Percentiles rank a stretch among this genome's conserved stretches.
Evolutionary conservation across 2,888 invertebrate species (phyloP).

Genomic region (Nephrotoma appendiculata): DNA sequence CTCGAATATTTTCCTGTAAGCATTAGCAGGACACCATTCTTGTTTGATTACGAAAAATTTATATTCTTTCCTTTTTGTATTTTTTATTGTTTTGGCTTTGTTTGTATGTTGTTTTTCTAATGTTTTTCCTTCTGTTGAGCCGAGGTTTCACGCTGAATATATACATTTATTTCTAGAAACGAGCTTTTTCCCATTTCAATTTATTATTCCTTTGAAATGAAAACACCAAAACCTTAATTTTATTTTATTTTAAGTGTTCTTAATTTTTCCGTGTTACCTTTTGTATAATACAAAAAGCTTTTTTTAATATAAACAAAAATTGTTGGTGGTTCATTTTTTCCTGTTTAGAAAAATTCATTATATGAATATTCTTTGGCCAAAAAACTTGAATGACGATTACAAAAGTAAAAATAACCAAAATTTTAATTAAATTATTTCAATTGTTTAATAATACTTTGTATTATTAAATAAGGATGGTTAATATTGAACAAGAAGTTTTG

Average conservation of each 20-base stretch:
- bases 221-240: background rate
- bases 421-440: background rate
- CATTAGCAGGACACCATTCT: background rate
- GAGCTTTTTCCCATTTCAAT: background rate
- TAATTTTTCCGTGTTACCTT: background rate
- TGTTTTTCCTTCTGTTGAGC: background rate
- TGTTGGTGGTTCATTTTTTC: background rate
- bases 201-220: background rate
- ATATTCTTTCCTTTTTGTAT: background rate
- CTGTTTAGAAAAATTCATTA: background rate
- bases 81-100: background rate
- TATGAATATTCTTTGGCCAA: background rate
- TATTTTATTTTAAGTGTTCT: background rate
- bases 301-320: background rate
- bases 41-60: background rate
- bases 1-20: background rate
- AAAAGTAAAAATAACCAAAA: background rate
- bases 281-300: background rate
- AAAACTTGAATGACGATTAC: background rate
- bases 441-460: background rate
- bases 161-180: background rate
- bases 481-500: background rate
- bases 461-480: background rate
- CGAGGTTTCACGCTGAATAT: background rate
- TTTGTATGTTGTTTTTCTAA: background rate